A percentile compares a stretch with the other conserved stretches of the same genome.
Evolutionary conservation across 2,797 vertebrate species (phyloP).

Genomic region (Anas acuta): DNA sequence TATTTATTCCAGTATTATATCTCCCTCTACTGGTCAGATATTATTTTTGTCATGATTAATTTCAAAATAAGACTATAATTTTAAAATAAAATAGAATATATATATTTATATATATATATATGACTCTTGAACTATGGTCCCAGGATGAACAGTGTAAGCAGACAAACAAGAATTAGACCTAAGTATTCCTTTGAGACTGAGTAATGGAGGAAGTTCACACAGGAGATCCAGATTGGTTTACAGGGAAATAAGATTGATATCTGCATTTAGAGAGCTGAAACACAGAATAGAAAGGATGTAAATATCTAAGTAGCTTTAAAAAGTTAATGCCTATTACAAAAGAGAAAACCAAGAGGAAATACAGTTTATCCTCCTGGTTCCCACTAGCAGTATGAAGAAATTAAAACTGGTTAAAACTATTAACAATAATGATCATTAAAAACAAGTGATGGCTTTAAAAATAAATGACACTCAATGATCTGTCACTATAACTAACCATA

Average conservation of each 20-base stretch:
- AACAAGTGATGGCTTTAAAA: background rate
- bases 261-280: background rate
- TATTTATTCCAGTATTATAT: constrained; percentile 13
- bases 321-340: background rate
- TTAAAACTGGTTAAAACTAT: background rate
- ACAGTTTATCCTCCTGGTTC: background rate
- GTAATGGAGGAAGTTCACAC: background rate
- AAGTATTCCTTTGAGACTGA: background rate
- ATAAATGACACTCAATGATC: background rate
- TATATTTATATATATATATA: no score
- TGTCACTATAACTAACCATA: accelerated
- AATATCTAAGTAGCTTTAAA: background rate
- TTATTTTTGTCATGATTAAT: background rate
- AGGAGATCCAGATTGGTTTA: background rate
- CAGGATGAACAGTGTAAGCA: background rate
- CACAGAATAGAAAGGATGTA: background rate
- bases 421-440: background rate
- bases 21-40: constrained; percentile 60
- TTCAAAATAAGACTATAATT: background rate
- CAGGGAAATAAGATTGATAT: background rate
- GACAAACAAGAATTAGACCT: background rate
- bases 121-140: background rate
- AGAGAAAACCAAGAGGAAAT: background rate
- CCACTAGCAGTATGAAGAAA: background rate
- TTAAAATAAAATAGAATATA: no score